Percentiles rank a stretch among this genome's conserved stretches.
phyloP scores from a whole-genome alignment of 1,140 invertebrate genomes.

The Drosophila nasuta region DNA sequence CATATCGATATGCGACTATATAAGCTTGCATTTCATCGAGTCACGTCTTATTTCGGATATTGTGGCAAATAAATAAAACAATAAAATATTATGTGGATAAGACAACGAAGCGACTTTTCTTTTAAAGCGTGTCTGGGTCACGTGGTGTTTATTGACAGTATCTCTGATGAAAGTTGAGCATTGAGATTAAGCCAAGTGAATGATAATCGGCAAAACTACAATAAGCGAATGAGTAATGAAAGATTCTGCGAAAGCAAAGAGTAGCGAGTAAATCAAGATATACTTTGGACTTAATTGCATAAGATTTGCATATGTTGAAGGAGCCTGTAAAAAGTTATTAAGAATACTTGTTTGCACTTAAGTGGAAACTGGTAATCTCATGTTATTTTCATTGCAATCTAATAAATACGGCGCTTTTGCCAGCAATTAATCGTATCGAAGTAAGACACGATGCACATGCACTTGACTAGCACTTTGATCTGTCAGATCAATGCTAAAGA shows the following conservation, averaged over 20 bases:
- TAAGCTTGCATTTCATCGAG: constrained; percentile 56
- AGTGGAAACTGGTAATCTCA: constrained; percentile 10
- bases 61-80: constrained; percentile 19
- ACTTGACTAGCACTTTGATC: constrained; percentile 58
- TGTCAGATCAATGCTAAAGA: constrained; percentile 69
- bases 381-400: background rate
- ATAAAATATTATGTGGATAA: constrained; percentile 34
- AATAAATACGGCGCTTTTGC: constrained; percentile 1
- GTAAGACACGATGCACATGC: constrained; percentile 13
- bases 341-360: background rate
- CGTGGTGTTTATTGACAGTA: constrained; percentile 16
- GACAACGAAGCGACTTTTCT: constrained; percentile 15
- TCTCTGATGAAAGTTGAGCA: constrained; percentile 1
- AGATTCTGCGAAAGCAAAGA: too few species aligned
- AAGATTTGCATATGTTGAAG: too few species aligned
- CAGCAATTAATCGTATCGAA: constrained; percentile 20
- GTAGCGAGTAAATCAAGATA: too few species aligned
- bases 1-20: constrained; percentile 59
- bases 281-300: too few species aligned
- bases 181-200: constrained; percentile 5
- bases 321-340: background rate
- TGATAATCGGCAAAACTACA: background rate
- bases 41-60: constrained; percentile 59
- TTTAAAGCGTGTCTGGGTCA: constrained; percentile 19
- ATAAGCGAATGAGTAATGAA: background rate